Evolutionary conservation across 2,113 vertebrate genomes (phyloP), one percentile per base, ranked within the genome.

Genomic region (Aspidoscelis tigris): DNA sequence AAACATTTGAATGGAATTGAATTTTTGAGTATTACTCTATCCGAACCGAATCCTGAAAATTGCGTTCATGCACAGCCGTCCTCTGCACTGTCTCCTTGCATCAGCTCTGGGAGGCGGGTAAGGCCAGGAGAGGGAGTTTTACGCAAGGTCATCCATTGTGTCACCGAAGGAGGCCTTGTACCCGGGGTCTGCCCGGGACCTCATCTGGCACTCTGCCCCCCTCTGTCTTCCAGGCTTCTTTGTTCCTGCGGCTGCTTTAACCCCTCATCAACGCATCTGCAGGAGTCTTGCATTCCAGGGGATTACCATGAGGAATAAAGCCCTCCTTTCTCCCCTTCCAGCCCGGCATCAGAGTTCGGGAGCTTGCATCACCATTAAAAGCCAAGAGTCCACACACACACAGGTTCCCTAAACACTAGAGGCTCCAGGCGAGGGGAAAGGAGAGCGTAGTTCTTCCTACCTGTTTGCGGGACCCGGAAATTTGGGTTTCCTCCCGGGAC

Each of bases 401-500:
- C 18, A n/a, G 44, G 12, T n/a, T 53, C 66, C 9, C 66, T 39
- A 24, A 80, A 80, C 26, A 80, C n/a, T 24, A n/a, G 21, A 10
- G 11, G 4, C 26, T 18, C 33, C 8, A n/a, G 11, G 0, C 5
- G 3, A 41, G 3, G 73, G 41, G 66, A 83, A 20, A 0, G 14
- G 47, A 3, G 4, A 26, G 2, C 1, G 7, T 2, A 18, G 9
- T 4, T 5, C 3, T 10, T 88, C 87, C 78, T 88, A 90, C 89
- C 86, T 95, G 92, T 83, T 71, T 18, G 82, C 39, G 47, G 90
- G 43, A 84, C 76, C 72, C 21, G 1, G 83, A 3, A 81, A 71
- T 85, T 55, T 20, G 39, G 55, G 88, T 26, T 88, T 84, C 86
- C 80, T 84, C 76, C 65, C 79, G 88, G 88, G 90, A 88, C 91